Percentiles rank a stretch among this genome's conserved stretches.
Evolutionary conservation across 2,113 vertebrate species (phyloP).

Genomic region (Chauna torquata): DNA sequence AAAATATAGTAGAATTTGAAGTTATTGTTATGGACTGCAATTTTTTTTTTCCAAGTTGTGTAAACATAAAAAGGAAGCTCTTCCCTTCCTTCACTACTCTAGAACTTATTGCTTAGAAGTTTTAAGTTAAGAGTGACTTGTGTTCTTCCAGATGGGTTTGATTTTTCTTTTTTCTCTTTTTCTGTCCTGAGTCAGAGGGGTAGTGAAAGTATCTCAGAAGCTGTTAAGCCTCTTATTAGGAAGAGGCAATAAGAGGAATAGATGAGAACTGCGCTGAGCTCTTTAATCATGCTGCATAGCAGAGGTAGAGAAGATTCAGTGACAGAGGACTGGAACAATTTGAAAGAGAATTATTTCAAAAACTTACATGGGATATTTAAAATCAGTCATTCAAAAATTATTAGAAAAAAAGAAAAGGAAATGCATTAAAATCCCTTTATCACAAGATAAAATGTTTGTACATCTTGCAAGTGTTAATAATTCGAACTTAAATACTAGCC

Average conservation of each 20-base stretch:
- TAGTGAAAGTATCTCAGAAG: not conserved
- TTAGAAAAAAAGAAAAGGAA: not conserved
- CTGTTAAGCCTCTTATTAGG: not conserved
- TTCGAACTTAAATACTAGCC: not conserved
- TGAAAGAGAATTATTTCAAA: not conserved
- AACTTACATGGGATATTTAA: not conserved
- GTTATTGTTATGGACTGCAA: not conserved
- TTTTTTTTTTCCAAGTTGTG: not conserved
- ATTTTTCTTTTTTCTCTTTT: not conserved
- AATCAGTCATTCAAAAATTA: not conserved
- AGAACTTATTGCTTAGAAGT: not conserved
- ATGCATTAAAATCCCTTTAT: not conserved
- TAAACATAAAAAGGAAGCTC: not conserved
- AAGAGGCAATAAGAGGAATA: not conserved
- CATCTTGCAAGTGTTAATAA: not conserved
- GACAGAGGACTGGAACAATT: not conserved
- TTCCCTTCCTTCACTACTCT: conserved; percentile 11
- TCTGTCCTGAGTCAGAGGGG: not conserved
- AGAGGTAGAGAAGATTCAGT: not conserved
- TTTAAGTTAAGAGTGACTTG: not conserved
- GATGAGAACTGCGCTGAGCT: not conserved
- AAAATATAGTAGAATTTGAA: not conserved
- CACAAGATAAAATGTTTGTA: not conserved
- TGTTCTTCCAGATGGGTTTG: not conserved
- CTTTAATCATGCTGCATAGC: not conserved